phyloP scores from a whole-genome alignment of 2,113 vertebrate species.

The Sander lucioperca region DNA sequence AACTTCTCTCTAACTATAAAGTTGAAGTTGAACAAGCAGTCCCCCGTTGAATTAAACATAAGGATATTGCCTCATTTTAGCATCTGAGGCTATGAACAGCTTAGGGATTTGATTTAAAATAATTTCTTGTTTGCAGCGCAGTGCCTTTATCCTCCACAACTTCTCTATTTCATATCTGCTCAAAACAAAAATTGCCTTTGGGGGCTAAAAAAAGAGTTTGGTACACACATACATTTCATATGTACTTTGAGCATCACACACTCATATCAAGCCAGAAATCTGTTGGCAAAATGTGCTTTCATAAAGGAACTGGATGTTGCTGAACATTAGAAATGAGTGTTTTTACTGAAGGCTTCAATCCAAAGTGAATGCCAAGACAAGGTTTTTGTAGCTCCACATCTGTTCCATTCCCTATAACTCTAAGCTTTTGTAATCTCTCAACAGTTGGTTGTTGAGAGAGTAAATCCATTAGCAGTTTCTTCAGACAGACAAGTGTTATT shows the following conservation, averaged over 20 bases:
- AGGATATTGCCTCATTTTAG: constrained; percentile 10
- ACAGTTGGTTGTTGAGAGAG: constrained; percentile 34
- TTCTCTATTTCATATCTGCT: constrained; percentile 25
- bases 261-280: constrained; percentile 24
- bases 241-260: constrained; percentile 27
- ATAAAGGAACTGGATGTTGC: constrained; percentile 7
- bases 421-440: constrained; percentile 50
- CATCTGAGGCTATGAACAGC: constrained; percentile 5
- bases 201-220: constrained; percentile 27
- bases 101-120: constrained; percentile 25
- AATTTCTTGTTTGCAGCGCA: constrained; percentile 24
- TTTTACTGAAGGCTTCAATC: constrained; percentile 24
- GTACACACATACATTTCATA: constrained; percentile 6
- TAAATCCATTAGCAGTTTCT: constrained; percentile 43
- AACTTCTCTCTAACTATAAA: not conserved
- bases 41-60: constrained; percentile 2
- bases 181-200: constrained; percentile 45
- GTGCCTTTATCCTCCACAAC: constrained; percentile 28
- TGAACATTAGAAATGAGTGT: constrained; percentile 20
- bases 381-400: constrained; percentile 45
- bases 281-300: constrained; percentile 3
- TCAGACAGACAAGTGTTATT: constrained; percentile 21
- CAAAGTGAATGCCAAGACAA: constrained; percentile 29
- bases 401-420: constrained; percentile 30
- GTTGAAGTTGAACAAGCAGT: constrained; percentile 1